Evolutionary conservation across 2,797 vertebrate genomes (phyloP).

Genomic region (Morus bassanus): DNA sequence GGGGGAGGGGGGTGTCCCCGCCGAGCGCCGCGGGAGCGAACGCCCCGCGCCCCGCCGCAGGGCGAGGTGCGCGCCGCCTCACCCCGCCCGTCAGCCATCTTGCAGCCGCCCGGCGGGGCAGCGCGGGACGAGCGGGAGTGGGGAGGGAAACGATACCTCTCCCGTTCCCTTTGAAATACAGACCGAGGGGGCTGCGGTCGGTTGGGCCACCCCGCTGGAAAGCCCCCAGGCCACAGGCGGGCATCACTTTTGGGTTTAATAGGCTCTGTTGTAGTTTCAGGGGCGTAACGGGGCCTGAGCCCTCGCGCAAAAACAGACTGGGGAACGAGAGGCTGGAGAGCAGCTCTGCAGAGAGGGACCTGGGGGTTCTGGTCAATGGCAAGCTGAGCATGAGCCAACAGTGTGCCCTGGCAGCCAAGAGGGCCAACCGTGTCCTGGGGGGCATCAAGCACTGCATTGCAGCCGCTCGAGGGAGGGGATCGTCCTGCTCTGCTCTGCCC

Average conservation of each 20-base stretch:
- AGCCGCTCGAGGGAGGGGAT: no score
- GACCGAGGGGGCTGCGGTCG: neutral
- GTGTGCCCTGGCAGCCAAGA: no score
- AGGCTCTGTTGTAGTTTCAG: neutral
- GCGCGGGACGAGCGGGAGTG: neutral
- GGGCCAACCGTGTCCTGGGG: no score
- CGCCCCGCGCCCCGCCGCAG: neutral
- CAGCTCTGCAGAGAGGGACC: no score
- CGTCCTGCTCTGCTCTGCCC: no score
- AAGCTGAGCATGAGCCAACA: no score
- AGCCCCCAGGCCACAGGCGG: no score
- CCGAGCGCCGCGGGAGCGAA: neutral
- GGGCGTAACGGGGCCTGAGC: rapidly evolving
- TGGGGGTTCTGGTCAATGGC: no score
- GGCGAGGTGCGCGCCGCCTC: neutral
- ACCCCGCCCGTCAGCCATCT: neutral
- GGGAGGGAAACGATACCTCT: no score
- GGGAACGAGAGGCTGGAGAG: no score
- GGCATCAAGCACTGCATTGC: no score
- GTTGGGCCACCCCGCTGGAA: neutral
- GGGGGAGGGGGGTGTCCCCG: no score
- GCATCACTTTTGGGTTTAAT: rapidly evolving
- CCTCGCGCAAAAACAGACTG: neutral
- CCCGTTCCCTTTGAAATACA: neutral
- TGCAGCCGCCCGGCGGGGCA: rapidly evolving